Percentiles rank a stretch among this genome's conserved stretches.
phyloP scores from a whole-genome alignment of 2,888 invertebrate genomes.

The Metallyticus violacea region DNA sequence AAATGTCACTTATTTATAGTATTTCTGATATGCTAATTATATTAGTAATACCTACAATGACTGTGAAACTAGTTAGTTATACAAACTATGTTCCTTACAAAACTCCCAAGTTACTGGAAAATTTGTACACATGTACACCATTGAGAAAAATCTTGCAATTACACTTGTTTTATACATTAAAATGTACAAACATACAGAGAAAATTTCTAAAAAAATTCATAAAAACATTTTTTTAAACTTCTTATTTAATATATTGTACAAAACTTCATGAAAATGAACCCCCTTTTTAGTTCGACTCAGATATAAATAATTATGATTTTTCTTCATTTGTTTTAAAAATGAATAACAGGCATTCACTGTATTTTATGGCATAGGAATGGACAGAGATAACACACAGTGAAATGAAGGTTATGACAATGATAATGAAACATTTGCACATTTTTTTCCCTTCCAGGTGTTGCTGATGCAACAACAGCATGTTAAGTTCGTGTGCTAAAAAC shows the following conservation, averaged over 20 bases:
- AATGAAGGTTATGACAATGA: neutral
- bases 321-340: neutral
- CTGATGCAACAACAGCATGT: neutral
- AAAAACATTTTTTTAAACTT: neutral
- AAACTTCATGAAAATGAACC: neutral
- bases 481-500: too few species aligned
- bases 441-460: neutral
- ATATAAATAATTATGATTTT: neutral
- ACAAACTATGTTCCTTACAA: too few species aligned
- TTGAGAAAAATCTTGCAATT: neutral
- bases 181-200: neutral
- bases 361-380: neutral
- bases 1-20: too few species aligned
- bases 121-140: too few species aligned
- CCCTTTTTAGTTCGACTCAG: neutral
- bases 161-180: neutral
- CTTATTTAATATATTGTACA: neutral
- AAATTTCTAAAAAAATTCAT: neutral
- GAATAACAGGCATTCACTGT: neutral
- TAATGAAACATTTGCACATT: neutral
- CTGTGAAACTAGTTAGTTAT: too few species aligned
- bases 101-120: too few species aligned
- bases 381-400: neutral
- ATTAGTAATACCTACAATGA: too few species aligned
- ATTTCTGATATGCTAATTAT: too few species aligned